Percentiles rank a stretch among this genome's conserved stretches.
These are phyloP conservation scores for Zosterops lateralis DNA, from an alignment of 2,113 vertebrate species.

Conservation along the genomic window DNA sequence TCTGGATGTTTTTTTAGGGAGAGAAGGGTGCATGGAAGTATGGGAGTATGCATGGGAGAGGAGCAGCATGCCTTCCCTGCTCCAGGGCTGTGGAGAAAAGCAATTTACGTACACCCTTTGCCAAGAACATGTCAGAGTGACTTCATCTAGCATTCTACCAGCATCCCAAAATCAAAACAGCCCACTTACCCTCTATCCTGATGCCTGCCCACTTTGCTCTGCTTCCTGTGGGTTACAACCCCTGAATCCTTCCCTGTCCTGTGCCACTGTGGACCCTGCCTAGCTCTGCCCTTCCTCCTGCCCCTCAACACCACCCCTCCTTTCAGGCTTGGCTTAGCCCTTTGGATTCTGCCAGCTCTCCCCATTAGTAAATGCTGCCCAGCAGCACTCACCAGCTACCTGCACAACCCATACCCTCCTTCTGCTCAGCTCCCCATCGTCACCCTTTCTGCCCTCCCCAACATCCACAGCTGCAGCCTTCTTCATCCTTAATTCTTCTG, in stretches of 20 bases:
- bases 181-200: accelerated
- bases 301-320: accelerated
- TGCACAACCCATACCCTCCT: background rate
- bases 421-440: background rate
- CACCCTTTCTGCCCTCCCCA: background rate
- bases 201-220: background rate
- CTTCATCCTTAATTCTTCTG: constrained; percentile 19
- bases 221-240: background rate
- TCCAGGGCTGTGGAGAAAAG: background rate
- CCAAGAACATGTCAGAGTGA: background rate
- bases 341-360: background rate
- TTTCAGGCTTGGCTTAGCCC: background rate
- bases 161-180: background rate
- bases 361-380: background rate
- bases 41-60: background rate
- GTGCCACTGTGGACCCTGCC: background rate
- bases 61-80: background rate
- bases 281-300: background rate
- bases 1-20: background rate
- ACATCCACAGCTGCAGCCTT: background rate
- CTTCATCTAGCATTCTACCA: background rate
- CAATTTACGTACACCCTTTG: background rate
- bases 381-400: background rate
- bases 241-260: background rate
- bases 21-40: background rate